phyloP scores from a whole-genome alignment of 2,888 invertebrate genomes.

The Drosophila falleni region DNA sequence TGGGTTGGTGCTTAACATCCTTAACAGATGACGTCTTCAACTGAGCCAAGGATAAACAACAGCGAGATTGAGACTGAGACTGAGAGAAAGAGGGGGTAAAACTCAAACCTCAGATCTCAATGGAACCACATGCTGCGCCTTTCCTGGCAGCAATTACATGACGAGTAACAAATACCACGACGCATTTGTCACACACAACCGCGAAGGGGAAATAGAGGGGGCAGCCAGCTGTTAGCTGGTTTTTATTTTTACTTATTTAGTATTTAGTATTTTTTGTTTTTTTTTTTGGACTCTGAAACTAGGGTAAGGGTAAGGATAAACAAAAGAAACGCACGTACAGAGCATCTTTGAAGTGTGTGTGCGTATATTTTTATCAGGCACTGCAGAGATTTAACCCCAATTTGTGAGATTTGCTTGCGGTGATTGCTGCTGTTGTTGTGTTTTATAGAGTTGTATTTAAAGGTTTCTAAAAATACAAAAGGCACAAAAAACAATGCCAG shows the following conservation, averaged over 20 bases:
- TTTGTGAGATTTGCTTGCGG: conserved; percentile 82
- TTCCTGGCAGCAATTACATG: conserved; percentile 73
- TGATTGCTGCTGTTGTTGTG: conserved; percentile 62
- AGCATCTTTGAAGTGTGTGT: conserved; percentile 70
- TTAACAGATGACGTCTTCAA: conserved; percentile 27
- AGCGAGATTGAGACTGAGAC: conserved; percentile 1
- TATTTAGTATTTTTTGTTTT: conserved; percentile 27
- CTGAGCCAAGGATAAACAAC: conserved; percentile 66
- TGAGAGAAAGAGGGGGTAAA: neutral
- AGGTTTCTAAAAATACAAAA: conserved; percentile 79
- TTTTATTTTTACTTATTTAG: conserved; percentile 55
- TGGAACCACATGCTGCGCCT: conserved; percentile 65
- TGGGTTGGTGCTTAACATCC: conserved; percentile 18
- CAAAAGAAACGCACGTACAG: conserved; percentile 71
- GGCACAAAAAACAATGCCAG: conserved; percentile 57
- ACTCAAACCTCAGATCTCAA: conserved; percentile 25
- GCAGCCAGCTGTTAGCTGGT: conserved; percentile 75
- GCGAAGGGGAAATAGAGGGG: conserved; percentile 6
- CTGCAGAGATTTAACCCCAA: conserved; percentile 81
- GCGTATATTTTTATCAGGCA: conserved; percentile 81
- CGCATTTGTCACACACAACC: conserved; percentile 79
- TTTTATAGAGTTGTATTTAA: conserved; percentile 73
- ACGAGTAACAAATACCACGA: conserved; percentile 71
- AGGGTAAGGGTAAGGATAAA: conserved; percentile 73
- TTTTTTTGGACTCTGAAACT: conserved; percentile 33